Percentiles rank a stretch among this genome's conserved stretches.
phyloP scores from a whole-genome alignment of 2,113 vertebrate species.

The Leptobrachium ailaonicum region DNA sequence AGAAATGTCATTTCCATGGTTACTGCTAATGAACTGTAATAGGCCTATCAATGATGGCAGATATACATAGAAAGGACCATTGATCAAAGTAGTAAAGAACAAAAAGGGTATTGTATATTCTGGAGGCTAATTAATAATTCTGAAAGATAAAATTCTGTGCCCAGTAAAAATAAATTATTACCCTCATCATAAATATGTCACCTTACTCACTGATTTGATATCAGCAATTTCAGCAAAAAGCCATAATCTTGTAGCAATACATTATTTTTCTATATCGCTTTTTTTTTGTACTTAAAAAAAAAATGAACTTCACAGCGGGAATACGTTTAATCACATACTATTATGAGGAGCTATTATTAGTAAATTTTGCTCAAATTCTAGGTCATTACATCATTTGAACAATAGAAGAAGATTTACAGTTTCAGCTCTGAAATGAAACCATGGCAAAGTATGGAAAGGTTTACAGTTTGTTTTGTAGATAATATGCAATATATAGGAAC shows the following conservation, averaged over 20 bases:
- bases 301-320: not conserved
- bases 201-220: not conserved
- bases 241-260: not conserved
- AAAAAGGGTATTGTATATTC: conserved; percentile 1
- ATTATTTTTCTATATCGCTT: not conserved
- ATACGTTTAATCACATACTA: not conserved
- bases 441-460: too few relatives aligned
- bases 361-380: not conserved
- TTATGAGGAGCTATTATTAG: not conserved
- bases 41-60: conserved; percentile 49
- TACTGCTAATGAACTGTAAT: conserved; percentile 49
- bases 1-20: conserved; percentile 49
- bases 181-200: conserved; percentile 4
- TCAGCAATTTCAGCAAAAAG: not conserved
- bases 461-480: too few relatives aligned
- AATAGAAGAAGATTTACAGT: too few relatives aligned
- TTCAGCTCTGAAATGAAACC: too few relatives aligned
- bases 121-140: conserved; percentile 4
- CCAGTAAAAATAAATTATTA: conserved; percentile 5
- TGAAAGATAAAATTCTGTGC: not conserved
- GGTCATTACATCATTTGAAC: not conserved
- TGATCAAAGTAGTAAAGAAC: conserved; percentile 36
- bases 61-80: conserved; percentile 27
- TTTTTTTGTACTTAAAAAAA: not conserved
- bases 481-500: too few relatives aligned